Percentiles rank a stretch among this genome's conserved stretches.
Conservation (phyloP, 2,113 vertebrate genomes). For the Vanacampus margaritifer region DNA sequence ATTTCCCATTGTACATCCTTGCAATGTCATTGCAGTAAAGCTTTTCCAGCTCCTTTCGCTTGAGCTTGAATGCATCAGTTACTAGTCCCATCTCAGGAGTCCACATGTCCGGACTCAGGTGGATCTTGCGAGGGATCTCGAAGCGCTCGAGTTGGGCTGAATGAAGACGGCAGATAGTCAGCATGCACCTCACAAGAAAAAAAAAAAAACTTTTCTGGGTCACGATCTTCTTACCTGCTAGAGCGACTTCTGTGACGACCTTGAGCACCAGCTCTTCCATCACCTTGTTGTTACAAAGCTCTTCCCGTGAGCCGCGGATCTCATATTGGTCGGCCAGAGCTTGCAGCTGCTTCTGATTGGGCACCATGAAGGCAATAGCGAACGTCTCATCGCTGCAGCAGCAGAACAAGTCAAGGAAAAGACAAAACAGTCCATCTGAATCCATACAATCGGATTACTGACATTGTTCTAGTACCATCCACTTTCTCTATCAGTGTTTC, state of each 20-base stretch:
- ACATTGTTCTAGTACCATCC: not conserved
- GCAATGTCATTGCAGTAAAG: slow-evolving; percentile 89
- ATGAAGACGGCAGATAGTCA: slow-evolving; percentile 4
- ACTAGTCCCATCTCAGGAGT: slow-evolving; percentile 93
- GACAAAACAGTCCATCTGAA: not conserved
- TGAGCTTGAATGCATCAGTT: slow-evolving; percentile 95
- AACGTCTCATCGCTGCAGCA: slow-evolving; percentile 87
- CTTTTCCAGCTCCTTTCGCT: slow-evolving; percentile 87
- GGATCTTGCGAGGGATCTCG: slow-evolving; percentile 90
- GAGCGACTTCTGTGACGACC: slow-evolving; percentile 80
- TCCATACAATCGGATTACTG: not conserved
- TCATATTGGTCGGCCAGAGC: slow-evolving; percentile 80
- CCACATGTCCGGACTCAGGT: slow-evolving; percentile 88
- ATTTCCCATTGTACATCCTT: slow-evolving; percentile 85
- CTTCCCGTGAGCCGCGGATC: slow-evolving; percentile 80
- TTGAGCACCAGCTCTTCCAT: slow-evolving; percentile 89
- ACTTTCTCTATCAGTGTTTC: too few species aligned
- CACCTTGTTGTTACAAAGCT: slow-evolving; percentile 82
- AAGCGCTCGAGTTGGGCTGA: slow-evolving; percentile 89
- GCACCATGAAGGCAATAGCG: slow-evolving; percentile 92
- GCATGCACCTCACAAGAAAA: too few species aligned
- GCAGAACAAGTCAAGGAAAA: not conserved
- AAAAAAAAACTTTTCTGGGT: not conserved
- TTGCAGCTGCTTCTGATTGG: slow-evolving; percentile 90
- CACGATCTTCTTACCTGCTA: slow-evolving; percentile 71